phyloP scores from a whole-genome alignment of 2,113 vertebrate species.

The Heterotis niloticus region DNA sequence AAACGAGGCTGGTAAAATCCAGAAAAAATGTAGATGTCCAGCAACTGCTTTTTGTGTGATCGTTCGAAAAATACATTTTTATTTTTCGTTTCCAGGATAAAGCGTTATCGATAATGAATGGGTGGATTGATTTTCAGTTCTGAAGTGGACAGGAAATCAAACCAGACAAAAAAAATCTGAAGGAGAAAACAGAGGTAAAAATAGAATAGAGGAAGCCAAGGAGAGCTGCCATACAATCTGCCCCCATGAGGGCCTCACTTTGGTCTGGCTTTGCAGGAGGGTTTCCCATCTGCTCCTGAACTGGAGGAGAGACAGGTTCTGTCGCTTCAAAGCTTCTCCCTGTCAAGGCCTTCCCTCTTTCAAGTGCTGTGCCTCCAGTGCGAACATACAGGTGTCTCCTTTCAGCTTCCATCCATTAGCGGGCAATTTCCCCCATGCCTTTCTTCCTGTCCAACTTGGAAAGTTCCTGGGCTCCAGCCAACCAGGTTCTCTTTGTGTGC shows the following conservation, averaged over 20 bases:
- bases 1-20: too few relatives aligned
- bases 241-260: background rate
- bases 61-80: too few relatives aligned
- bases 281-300: background rate
- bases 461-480: too few relatives aligned
- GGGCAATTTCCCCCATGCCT: background rate
- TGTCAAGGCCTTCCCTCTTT: background rate
- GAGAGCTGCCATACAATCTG: background rate
- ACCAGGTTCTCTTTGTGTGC: too few relatives aligned
- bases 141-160: background rate
- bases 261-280: background rate
- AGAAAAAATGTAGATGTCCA: too few relatives aligned
- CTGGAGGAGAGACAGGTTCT: background rate
- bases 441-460: too few relatives aligned
- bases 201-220: background rate
- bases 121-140: too few relatives aligned
- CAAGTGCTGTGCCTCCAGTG: background rate
- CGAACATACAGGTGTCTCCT: background rate
- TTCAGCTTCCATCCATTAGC: background rate
- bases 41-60: too few relatives aligned
- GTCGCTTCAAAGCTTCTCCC: background rate
- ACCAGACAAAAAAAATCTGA: background rate
- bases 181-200: background rate
- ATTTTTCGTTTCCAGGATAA: too few relatives aligned
- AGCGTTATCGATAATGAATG: too few relatives aligned